Percentiles rank a stretch among this genome's conserved stretches.
Conservation (phyloP, 2,888 invertebrate species). For the Cheilosia scutellata region DNA sequence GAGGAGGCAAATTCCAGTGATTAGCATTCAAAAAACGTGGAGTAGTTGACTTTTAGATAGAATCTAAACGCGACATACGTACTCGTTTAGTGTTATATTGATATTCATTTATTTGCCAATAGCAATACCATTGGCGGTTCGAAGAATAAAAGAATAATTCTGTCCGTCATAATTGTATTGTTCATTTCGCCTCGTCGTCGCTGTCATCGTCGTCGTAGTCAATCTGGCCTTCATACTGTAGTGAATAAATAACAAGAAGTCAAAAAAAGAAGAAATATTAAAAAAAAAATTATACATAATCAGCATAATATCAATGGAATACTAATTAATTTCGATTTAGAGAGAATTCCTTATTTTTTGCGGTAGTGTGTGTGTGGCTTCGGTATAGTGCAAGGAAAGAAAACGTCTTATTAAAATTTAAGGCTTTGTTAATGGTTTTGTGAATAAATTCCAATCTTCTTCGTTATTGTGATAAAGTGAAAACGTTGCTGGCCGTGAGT, state of each 20-base stretch:
- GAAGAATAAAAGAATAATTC: conserved; percentile 52
- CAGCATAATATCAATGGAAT: conserved; percentile 59
- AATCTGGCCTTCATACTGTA: conserved; percentile 52
- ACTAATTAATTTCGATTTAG: conserved; percentile 71
- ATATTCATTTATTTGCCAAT: conserved; percentile 51
- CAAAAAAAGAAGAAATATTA: conserved; percentile 35
- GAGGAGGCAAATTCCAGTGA: conserved; percentile 42
- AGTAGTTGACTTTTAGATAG: conserved; percentile 33
- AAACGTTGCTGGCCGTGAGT: conserved; percentile 34
- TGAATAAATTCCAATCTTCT: conserved; percentile 52
- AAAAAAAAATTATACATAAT: conserved; percentile 46
- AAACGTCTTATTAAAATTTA: conserved; percentile 51
- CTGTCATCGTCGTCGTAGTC: not conserved
- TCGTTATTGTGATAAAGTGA: conserved; percentile 45
- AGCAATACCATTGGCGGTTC: conserved; percentile 56
- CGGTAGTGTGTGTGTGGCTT: conserved; percentile 27
- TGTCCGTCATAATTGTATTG: conserved; percentile 65
- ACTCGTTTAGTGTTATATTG: conserved; percentile 41
- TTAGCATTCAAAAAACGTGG: conserved; percentile 63
- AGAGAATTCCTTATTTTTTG: conserved; percentile 61
- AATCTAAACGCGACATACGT: conserved; percentile 47
- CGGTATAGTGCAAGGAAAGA: conserved; percentile 61
- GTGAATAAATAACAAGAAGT: conserved; percentile 33
- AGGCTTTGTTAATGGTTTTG: conserved; percentile 35
- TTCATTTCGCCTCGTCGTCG: conserved; percentile 12